phyloP scores from a whole-genome alignment of 2,113 vertebrate genomes.

The Dissostichus mawsoni region DNA sequence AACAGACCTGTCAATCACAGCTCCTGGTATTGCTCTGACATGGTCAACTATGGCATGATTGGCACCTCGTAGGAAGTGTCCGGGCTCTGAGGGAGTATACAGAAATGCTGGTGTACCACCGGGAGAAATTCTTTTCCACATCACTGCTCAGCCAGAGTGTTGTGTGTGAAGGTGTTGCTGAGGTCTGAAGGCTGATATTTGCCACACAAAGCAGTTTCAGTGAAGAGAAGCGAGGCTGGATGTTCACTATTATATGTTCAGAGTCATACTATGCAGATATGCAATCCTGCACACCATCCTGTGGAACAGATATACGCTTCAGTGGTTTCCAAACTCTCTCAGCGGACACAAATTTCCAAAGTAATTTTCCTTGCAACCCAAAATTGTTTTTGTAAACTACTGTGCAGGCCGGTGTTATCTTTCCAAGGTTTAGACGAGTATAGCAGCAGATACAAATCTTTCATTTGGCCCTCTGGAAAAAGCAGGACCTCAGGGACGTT shows the following conservation, averaged over 20 bases:
- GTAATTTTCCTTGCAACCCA: conserved; percentile 63
- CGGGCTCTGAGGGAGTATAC: conserved; percentile 46
- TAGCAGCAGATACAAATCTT: conserved; percentile 40
- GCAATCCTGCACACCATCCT: conserved; percentile 48
- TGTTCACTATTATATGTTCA: conserved; percentile 41
- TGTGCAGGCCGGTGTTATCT: conserved; percentile 39
- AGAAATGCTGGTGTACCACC: conserved; percentile 37
- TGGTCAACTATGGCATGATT: conserved; percentile 56
- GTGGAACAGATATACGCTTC: conserved; percentile 62
- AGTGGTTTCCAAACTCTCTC: conserved; percentile 55
- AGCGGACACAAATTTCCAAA: conserved; percentile 58
- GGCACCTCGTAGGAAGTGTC: conserved; percentile 50
- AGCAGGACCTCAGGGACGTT: conserved; percentile 1
- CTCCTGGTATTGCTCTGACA: conserved; percentile 20
- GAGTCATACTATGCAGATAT: conserved; percentile 33
- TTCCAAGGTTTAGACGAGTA: conserved; percentile 30
- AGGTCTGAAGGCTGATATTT: conserved; percentile 25
- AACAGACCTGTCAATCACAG: conserved; percentile 67
- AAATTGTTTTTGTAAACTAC: conserved; percentile 65
- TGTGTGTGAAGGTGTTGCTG: conserved; percentile 42
- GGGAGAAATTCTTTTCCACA: conserved; percentile 60
- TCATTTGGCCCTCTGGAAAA: conserved; percentile 4
- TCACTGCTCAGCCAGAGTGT: conserved; percentile 44
- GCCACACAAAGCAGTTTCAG: conserved; percentile 51
- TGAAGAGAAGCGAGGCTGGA: conserved; percentile 14